phyloP scores from a whole-genome alignment of 2,888 invertebrate genomes.

The Prenolepis imparis region DNA sequence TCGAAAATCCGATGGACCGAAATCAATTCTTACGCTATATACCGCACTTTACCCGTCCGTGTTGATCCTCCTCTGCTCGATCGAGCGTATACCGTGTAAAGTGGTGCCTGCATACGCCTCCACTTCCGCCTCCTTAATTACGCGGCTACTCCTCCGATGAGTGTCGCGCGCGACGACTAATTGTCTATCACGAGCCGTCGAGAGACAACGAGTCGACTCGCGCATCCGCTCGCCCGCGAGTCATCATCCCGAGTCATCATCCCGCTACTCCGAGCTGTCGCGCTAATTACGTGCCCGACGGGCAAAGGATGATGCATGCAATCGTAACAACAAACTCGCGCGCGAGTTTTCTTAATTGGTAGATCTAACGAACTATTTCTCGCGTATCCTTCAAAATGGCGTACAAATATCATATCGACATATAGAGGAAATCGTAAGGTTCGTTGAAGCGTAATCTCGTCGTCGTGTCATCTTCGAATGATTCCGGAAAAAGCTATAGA shows the following conservation, averaged over 20 bases:
- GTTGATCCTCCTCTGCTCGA: not conserved
- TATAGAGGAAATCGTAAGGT: constrained; percentile 16
- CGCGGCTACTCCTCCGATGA: constrained; percentile 19
- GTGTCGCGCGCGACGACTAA: constrained; percentile 54
- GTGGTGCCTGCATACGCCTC: not conserved
- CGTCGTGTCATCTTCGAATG: not conserved
- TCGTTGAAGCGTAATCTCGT: constrained; percentile 30
- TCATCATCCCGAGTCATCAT: constrained; percentile 25
- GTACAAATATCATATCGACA: constrained; percentile 22
- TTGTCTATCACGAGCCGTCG: constrained; percentile 43
- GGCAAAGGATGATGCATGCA: constrained; percentile 17
- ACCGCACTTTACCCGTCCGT: too few relatives aligned
- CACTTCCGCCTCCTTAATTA: constrained; percentile 45
- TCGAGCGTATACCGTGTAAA: constrained; percentile 10
- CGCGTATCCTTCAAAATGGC: not conserved
- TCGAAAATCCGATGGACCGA: not conserved
- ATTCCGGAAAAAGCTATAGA: constrained; percentile 2
- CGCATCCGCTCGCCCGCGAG: constrained; percentile 21
- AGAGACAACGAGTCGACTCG: constrained; percentile 54
- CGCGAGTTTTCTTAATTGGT: constrained; percentile 36
- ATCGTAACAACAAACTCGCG: constrained; percentile 24
- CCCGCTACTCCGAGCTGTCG: constrained; percentile 25
- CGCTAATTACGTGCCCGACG: constrained; percentile 42
- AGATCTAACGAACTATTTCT: not conserved
- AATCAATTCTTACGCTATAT: not conserved